Evolutionary conservation across 2,113 vertebrate species (phyloP).

Genomic region (Prochilodus magdalenae): DNA sequence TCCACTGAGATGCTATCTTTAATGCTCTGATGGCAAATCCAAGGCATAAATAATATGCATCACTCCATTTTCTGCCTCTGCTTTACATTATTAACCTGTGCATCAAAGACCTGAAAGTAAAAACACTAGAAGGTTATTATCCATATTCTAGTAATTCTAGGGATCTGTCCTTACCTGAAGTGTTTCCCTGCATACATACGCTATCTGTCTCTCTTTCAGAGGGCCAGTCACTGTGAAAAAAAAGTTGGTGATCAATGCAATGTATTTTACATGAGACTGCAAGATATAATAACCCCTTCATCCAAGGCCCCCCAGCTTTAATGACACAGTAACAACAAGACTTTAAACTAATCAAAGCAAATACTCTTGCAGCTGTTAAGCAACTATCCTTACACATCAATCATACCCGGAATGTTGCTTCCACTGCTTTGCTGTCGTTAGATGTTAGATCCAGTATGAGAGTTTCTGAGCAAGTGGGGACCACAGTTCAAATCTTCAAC

Average conservation of each 20-base stretch:
- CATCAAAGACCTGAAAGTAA: background rate
- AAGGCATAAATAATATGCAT: background rate
- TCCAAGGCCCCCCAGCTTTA: too few relatives aligned
- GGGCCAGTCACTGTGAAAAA: constrained; percentile 75
- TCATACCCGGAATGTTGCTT: too few relatives aligned
- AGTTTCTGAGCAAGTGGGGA: too few relatives aligned
- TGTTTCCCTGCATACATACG: constrained; percentile 79
- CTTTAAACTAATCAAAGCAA: too few relatives aligned
- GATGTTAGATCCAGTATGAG: too few relatives aligned
- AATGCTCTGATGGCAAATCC: too few relatives aligned
- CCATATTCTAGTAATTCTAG: background rate
- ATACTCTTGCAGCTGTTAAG: too few relatives aligned
- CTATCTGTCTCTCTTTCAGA: constrained; percentile 81
- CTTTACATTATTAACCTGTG: background rate
- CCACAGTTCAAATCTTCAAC: too few relatives aligned
- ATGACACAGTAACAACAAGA: too few relatives aligned
- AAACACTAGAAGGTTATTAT: background rate
- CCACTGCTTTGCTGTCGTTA: too few relatives aligned
- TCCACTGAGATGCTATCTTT: too few relatives aligned
- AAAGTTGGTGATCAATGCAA: background rate
- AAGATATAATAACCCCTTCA: background rate
- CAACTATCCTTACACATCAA: too few relatives aligned
- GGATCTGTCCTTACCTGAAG: constrained; percentile 71
- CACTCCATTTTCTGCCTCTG: background rate
- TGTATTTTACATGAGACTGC: background rate